Evolutionary conservation across 2,797 vertebrate genomes (phyloP).

Genomic region (Sebastes minor): DNA sequence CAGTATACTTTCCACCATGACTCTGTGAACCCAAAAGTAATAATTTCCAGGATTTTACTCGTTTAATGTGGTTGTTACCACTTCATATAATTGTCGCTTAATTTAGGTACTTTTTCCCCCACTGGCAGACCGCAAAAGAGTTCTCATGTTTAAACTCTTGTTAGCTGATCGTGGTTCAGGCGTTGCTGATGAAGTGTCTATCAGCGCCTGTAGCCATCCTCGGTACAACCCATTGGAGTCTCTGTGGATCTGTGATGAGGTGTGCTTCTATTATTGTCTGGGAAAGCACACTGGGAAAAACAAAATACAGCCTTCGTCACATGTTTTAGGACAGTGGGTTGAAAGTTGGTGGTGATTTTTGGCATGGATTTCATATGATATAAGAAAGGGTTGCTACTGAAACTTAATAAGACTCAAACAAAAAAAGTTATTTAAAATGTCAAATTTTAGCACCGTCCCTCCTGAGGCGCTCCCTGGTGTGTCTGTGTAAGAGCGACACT

Average conservation of each 20-base stretch:
- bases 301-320: neutral
- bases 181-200: constrained; percentile 20
- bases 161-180: neutral
- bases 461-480: neutral
- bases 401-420: neutral
- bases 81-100: constrained; percentile 26
- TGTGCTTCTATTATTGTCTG: neutral
- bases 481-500: neutral
- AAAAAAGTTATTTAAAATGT: neutral
- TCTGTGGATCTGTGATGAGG: constrained; percentile 18
- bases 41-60: neutral
- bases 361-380: neutral
- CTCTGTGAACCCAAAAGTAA: constrained; percentile 8
- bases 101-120: constrained; percentile 4
- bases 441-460: neutral
- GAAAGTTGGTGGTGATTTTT: neutral
- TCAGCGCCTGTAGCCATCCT: constrained; percentile 8
- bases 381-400: neutral
- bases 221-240: neutral
- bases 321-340: neutral
- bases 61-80: constrained; percentile 29
- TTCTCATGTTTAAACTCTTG: constrained; percentile 1
- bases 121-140: neutral
- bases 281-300: neutral
- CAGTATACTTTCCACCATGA: neutral